Conservation (phyloP, 2,113 vertebrate species). For the Poeciliopsis retropinna region DNA sequence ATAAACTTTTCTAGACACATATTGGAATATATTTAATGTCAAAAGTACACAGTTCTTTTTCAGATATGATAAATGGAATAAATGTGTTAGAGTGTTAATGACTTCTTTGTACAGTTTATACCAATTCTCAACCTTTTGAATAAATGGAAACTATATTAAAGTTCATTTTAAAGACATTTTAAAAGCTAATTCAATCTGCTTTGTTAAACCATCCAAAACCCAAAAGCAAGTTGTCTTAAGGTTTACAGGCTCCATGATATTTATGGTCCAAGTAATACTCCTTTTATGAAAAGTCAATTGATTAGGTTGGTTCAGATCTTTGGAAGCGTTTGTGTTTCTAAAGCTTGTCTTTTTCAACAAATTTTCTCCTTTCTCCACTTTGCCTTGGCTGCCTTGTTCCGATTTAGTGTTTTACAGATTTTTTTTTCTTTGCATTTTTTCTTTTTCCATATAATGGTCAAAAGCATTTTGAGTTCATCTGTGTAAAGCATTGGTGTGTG, state of each 20-base stretch:
- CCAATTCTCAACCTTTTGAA: not conserved
- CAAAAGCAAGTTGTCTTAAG: constrained; percentile 19
- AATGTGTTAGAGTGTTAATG: not conserved
- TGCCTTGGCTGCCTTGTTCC: not conserved
- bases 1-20: too few species aligned
- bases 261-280: constrained; percentile 18
- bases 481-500: constrained; percentile 64
- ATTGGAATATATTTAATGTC: not conserved
- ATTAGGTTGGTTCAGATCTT: constrained; percentile 25
- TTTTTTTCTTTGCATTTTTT: constrained; percentile 30
- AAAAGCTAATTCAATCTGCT: not conserved
- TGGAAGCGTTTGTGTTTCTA: constrained; percentile 35
- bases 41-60: not conserved
- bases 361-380: not conserved
- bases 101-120: not conserved
- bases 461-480: constrained; percentile 54
- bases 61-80: not conserved
- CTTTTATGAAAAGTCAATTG: constrained; percentile 60
- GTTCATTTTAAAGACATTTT: constrained; percentile 7
- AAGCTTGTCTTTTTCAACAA: constrained; percentile 22
- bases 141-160: not conserved
- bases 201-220: constrained; percentile 27
- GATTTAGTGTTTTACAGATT: constrained; percentile 22
- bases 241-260: constrained; percentile 38
- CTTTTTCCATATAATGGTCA: constrained; percentile 56